Conservation (phyloP, 1,140 invertebrate species). For the Hypsibius dujardini region DNA sequence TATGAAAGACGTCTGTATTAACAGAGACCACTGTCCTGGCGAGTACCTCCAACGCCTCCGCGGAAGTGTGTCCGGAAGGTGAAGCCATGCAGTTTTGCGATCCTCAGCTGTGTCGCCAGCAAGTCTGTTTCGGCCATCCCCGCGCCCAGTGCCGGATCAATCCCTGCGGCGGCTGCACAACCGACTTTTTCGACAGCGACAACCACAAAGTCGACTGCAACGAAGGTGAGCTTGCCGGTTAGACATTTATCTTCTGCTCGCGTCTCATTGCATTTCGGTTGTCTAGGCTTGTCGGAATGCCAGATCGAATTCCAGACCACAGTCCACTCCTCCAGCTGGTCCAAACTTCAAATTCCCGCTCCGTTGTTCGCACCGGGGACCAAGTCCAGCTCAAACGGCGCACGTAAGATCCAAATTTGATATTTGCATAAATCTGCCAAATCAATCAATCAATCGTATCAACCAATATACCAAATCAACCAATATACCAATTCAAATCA, state of each 20-base stretch:
- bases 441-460: too few species aligned
- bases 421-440: background rate
- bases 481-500: too few species aligned
- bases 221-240: conserved; percentile 22
- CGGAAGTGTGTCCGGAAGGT: conserved; percentile 28
- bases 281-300: conserved; percentile 29
- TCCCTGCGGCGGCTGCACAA: conserved; percentile 33
- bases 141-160: conserved; percentile 31
- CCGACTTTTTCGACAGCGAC: conserved; percentile 27
- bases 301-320: conserved; percentile 29
- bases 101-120: conserved; percentile 29
- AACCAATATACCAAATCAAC: too few species aligned
- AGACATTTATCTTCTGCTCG: too few species aligned
- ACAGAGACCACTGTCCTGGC: too few species aligned
- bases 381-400: background rate
- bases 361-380: background rate
- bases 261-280: background rate
- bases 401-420: background rate
- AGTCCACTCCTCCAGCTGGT: conserved; percentile 26
- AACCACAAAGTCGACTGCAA: conserved; percentile 31
- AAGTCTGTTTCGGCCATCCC: conserved; percentile 32
- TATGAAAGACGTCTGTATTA: too few species aligned
- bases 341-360: conserved; percentile 19
- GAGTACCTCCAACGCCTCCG: conserved; percentile 16
- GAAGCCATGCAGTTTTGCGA: conserved; percentile 31